Percentiles rank a stretch among this genome's conserved stretches.
Conservation (phyloP, 2,888 invertebrate genomes). For the Drosophila mayaguana region DNA sequence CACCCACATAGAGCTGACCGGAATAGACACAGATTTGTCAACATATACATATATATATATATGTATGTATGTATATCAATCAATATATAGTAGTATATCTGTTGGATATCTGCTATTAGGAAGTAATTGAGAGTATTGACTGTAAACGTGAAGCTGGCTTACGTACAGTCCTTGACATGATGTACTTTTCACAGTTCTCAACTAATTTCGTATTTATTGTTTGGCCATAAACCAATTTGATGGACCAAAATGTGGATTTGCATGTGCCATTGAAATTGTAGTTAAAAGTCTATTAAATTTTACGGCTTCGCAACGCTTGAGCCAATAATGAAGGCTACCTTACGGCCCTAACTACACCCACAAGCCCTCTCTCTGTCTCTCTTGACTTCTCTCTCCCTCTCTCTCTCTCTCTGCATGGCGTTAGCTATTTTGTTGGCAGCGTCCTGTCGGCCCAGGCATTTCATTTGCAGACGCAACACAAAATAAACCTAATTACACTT, state of each 20-base stretch:
- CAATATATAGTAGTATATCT: too few species aligned
- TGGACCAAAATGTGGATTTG: slow-evolving; percentile 36
- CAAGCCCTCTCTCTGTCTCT: not conserved
- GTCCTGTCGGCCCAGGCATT: slow-evolving; percentile 48
- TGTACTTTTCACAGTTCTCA: slow-evolving; percentile 20
- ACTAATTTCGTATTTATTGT: slow-evolving; percentile 34
- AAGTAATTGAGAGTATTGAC: not conserved
- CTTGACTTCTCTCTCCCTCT: too few species aligned
- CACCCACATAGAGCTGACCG: not conserved
- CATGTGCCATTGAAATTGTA: slow-evolving; percentile 46
- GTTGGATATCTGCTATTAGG: not conserved
- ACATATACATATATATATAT: not conserved
- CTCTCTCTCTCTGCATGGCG: not conserved
- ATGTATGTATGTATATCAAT: not conserved
- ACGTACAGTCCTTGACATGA: slow-evolving; percentile 21
- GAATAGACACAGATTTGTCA: not conserved
- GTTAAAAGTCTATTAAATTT: slow-evolving; percentile 57
- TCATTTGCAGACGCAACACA: slow-evolving; percentile 65
- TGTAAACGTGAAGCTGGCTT: not conserved
- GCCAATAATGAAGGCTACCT: slow-evolving; percentile 45
- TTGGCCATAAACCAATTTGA: slow-evolving; percentile 28
- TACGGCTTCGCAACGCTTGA: slow-evolving; percentile 39
- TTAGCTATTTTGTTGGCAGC: slow-evolving; percentile 38
- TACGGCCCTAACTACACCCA: slow-evolving; percentile 4
- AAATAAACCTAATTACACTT: slow-evolving; percentile 79